phyloP scores from a whole-genome alignment of 1,140 invertebrate genomes.

The Solenopsis fugax region DNA sequence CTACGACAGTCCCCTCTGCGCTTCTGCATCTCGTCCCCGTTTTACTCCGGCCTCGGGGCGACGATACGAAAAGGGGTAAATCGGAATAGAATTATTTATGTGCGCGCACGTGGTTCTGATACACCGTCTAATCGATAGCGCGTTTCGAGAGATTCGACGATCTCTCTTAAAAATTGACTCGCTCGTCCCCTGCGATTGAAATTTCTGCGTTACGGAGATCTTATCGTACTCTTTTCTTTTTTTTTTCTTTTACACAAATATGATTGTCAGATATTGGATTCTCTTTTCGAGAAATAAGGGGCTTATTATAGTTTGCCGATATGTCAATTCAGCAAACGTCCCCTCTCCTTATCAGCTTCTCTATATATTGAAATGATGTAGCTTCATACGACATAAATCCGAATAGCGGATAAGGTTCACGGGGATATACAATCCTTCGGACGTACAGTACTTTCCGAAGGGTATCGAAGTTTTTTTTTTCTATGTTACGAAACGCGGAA shows the following conservation, averaged over 20 bases:
- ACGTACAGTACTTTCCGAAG: constrained; percentile 2
- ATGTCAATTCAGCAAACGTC: neutral
- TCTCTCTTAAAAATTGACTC: neutral
- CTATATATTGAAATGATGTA: constrained; percentile 8
- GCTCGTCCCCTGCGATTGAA: neutral
- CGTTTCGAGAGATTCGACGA: neutral
- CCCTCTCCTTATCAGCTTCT: neutral
- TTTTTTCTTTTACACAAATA: neutral
- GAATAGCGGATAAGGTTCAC: constrained; percentile 9
- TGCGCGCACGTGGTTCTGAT: constrained; percentile 56
- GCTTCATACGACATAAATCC: constrained; percentile 16
- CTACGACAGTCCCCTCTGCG: constrained; percentile 63
- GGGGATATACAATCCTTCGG: neutral
- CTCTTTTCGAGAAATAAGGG: neutral
- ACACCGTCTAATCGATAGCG: constrained; percentile 47
- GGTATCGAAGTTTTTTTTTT: neutral
- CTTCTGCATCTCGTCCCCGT: constrained; percentile 47
- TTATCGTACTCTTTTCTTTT: neutral
- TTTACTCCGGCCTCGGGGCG: constrained; percentile 64
- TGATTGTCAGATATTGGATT: neutral
- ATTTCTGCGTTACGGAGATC: neutral
- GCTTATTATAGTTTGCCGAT: neutral
- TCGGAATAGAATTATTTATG: constrained; percentile 83
- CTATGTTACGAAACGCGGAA: neutral
- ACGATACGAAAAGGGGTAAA: constrained; percentile 80